Base-by-base conservation (phyloP, 2,797 vertebrate genomes). In the Discoglossus pictus region DNA sequence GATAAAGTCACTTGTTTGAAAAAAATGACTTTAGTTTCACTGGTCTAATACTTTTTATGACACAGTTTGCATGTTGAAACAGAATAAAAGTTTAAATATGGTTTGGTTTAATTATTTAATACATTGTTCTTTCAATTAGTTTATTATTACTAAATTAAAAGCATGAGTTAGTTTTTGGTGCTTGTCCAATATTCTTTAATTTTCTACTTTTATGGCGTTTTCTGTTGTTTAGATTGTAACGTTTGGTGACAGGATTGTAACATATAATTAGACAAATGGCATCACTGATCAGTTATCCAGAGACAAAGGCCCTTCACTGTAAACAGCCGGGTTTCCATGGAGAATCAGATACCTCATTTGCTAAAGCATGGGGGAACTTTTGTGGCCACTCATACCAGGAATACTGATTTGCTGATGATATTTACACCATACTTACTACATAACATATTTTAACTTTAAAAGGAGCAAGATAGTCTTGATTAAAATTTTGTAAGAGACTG, bases 181-280 rank as follows among this genome's bases (percentile, higher is more conserved):
- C 23, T 7, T 11, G 8, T 52, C 56, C 38, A 52, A 13, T 51
- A 53, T 61, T 61, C n/a, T 40, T 44, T 17, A 61, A 16, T 35
- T 40, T 68, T 68, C 65, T 68, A 35, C 55, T 61, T 68, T 68
- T 61, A 68, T 68, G 65, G 47, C 35, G 27, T 53, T 68, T 12
- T 60, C 21, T 60, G 42, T 38, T 31, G 50, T 60, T 25, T 52
- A 60, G 24, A 42, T 60, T 52, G 58, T 48, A 48, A 47, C 34
- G 7, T 36, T 56, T 62, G 59, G 44, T 69, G 40, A 62, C 42
- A 47, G 48, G 34, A 55, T 20, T 12, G 39, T 53, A 61, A 61
- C 27, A 54, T 69, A 60, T 62, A 69, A 61, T 61, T 47, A 55
- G 59, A 24, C 59, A 55, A 36, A 40, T 69, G 40, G 55, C 59